Percentiles rank a stretch among this genome's conserved stretches.
Conservation (phyloP, 2,113 vertebrate genomes). For the Himantopus leucocephalus region DNA sequence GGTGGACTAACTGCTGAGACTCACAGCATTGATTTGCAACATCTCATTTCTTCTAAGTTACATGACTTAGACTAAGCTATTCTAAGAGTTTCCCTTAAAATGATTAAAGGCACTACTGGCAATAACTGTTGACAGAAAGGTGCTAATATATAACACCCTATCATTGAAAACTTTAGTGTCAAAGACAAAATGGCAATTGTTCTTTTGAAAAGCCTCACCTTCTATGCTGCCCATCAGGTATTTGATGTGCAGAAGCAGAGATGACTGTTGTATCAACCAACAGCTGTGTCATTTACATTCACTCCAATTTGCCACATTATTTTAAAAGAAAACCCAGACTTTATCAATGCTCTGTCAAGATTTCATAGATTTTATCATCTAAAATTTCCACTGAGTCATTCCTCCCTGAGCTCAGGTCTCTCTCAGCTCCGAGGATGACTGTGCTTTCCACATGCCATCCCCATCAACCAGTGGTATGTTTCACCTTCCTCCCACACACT, state of each 20-base stretch:
- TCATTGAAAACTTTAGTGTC: constrained; percentile 47
- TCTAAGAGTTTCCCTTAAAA: constrained; percentile 83
- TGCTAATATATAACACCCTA: constrained; percentile 53
- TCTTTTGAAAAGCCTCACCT: background rate
- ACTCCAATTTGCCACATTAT: background rate
- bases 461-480: background rate
- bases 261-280: background rate
- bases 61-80: constrained; percentile 39
- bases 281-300: background rate
- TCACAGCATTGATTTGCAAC: background rate
- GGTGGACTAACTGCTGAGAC: background rate
- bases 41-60: background rate
- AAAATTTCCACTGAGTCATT: background rate
- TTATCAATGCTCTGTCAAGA: background rate
- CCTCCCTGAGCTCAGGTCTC: background rate
- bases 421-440: background rate
- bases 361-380: background rate
- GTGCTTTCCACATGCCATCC: background rate
- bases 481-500: background rate
- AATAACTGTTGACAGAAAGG: constrained; percentile 80
- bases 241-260: background rate
- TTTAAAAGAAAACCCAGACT: background rate
- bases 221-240: background rate
- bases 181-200: background rate
- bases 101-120: constrained; percentile 89